Percentiles rank a stretch among this genome's conserved stretches.
These are phyloP conservation scores for Neodiprion virginianus DNA, from an alignment of 1,140 invertebrate genomes.

Conservation along the genomic window DNA sequence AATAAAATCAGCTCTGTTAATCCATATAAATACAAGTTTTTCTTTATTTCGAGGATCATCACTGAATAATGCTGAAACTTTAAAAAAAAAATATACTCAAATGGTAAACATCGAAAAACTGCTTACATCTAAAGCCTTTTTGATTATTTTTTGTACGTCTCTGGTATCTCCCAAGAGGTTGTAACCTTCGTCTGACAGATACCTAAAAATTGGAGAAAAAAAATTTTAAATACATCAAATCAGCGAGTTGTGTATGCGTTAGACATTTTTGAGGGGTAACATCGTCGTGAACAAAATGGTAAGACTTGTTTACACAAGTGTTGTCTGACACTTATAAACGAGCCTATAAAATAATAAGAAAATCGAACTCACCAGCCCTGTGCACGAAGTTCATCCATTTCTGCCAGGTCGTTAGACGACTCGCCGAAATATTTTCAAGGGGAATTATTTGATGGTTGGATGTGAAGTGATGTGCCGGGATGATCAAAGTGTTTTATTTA, in stretches of 20 bases:
- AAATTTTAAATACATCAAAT: constrained; percentile 28
- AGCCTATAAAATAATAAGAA: constrained; percentile 4
- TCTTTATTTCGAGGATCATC: constrained; percentile 19
- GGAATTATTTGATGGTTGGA: neutral
- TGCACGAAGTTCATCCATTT: constrained; percentile 61
- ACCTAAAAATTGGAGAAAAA: constrained; percentile 62
- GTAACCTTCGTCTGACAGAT: constrained; percentile 72
- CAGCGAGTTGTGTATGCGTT: neutral
- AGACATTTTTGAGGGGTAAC: neutral
- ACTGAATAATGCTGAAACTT: constrained; percentile 24
- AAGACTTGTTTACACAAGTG: neutral
- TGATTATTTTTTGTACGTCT: constrained; percentile 69
- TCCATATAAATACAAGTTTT: too few relatives aligned
- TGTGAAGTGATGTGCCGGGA: neutral
- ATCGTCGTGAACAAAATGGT: neutral
- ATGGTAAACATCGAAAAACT: constrained; percentile 25
- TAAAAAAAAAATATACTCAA: constrained; percentile 20
- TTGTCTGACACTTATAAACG: neutral
- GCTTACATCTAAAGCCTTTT: constrained; percentile 79
- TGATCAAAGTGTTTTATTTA: neutral
- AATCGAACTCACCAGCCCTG: constrained; percentile 65
- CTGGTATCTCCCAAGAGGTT: constrained; percentile 72
- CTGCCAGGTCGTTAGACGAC: neutral
- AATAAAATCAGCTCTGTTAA: constrained; percentile 43
- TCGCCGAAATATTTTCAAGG: neutral